Evolutionary conservation across 2,113 vertebrate species (phyloP), one percentile per base, ranked within the genome.

Genomic region (Gadus macrocephalus): DNA sequence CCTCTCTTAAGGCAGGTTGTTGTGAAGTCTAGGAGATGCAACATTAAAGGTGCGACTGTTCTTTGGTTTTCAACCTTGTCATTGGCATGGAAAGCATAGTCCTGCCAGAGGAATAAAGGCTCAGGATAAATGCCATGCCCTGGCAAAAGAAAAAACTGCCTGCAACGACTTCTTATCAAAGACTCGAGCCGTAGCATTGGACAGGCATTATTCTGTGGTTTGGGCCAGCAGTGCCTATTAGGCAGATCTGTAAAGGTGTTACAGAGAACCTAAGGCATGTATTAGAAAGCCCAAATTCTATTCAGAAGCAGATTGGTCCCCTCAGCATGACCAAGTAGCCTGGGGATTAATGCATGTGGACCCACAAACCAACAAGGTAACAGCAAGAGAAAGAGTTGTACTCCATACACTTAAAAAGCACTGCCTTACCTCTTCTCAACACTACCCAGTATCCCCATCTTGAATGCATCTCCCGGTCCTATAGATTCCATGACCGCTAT

Each of bases 361-460:
- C 64, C 42, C 42, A 49, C 28, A 53, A 59, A 60, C 15, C 49
- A 28, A 17, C 38, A 64, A 53, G 6, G n/a, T n/a, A n/a, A 53
- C 55, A 68, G 31, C 68, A 16, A 70, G 28, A 5, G 61, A 62
- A 61, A 75, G 42, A 4, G 2, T 12, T 55, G 14, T 16, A 22
- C 0, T 1, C 38, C 8, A 1, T 25, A 53, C 64, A 68, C 67
- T 0, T 7, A 19, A 19, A 61, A 9, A 49, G 63, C 15, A 64
- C 25, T 20, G 64, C 11, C 86, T 84, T 78, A 89, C 87, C 87
- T 87, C 72, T 80, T 88, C 64, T 80, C 71, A 67, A 78, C 62
- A 67, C 78, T 82, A 56, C 71, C 77, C 53, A 88, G 78, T 80
- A 85, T 71, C 5, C 78, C 69, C 53, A 84, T 60, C 22, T 83